Percentiles rank a stretch among this genome's conserved stretches.
Conservation (phyloP, 2,113 vertebrate genomes). For the Orycteropus afer region DNA sequence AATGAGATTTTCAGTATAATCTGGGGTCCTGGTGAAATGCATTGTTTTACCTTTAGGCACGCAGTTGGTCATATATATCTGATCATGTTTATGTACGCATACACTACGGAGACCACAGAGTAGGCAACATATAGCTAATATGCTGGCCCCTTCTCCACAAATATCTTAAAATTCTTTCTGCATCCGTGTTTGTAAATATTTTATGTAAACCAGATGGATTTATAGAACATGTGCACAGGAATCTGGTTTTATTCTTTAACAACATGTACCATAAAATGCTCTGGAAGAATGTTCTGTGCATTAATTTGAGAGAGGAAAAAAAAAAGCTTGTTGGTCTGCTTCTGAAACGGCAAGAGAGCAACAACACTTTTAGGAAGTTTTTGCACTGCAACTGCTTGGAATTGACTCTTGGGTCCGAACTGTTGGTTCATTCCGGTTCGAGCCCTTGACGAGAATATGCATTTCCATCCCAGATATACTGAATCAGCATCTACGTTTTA, state of each 20-base stretch:
- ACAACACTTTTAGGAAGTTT: background rate
- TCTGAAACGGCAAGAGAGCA: background rate
- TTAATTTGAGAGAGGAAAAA: background rate
- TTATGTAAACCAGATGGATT: slow-evolving; percentile 73
- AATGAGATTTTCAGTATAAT: slow-evolving; percentile 65
- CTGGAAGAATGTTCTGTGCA: slow-evolving; percentile 29
- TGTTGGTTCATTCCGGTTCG: background rate
- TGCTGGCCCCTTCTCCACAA: slow-evolving; percentile 27
- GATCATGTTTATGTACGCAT: background rate
- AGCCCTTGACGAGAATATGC: background rate
- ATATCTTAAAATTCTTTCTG: slow-evolving; percentile 64
- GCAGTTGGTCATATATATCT: background rate
- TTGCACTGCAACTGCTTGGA: background rate
- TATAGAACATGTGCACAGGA: slow-evolving; percentile 26
- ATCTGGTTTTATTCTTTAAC: slow-evolving; percentile 67
- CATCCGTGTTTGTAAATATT: slow-evolving; percentile 71
- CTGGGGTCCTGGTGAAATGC: slow-evolving; percentile 9
- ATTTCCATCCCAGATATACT: background rate
- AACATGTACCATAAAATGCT: slow-evolving; percentile 65
- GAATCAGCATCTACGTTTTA: background rate
- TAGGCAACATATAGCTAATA: background rate
- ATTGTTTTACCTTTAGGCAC: background rate
- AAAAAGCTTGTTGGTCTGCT: background rate
- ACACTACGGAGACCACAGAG: background rate
- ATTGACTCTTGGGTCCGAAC: background rate